phyloP scores from a whole-genome alignment of 2,113 vertebrate genomes.

The Corynorhinus townsendii region DNA sequence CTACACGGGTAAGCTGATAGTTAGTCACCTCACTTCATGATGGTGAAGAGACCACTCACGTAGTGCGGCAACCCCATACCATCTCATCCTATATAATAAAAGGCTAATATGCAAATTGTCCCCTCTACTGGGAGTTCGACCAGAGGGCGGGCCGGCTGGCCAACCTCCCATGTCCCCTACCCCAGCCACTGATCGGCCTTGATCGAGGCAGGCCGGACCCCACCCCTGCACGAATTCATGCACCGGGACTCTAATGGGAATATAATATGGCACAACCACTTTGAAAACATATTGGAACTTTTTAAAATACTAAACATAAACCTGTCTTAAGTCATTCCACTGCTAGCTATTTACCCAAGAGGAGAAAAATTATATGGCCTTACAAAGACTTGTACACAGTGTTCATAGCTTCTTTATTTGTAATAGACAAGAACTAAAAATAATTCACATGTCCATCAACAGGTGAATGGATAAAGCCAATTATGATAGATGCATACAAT shows the following conservation, averaged over 20 bases:
- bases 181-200: no score
- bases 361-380: neutral
- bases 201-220: no score
- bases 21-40: neutral
- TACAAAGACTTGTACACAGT: neutral
- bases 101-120: no score
- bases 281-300: neutral
- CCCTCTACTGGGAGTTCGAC: no score
- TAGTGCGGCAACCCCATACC: neutral
- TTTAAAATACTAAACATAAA: constrained; percentile 1
- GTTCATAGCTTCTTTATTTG: neutral
- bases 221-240: no score
- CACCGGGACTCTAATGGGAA: neutral
- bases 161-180: no score
- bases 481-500: neutral
- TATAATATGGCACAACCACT: neutral
- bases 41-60: neutral
- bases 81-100: neutral
- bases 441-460: neutral
- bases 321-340: neutral
- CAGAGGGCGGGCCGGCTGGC: no score
- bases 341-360: neutral
- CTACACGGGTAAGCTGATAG: neutral
- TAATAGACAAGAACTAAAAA: neutral
- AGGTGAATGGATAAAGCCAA: constrained; percentile 9